phyloP scores from a whole-genome alignment of 2,888 invertebrate species.

The Chorisops tibialis region DNA sequence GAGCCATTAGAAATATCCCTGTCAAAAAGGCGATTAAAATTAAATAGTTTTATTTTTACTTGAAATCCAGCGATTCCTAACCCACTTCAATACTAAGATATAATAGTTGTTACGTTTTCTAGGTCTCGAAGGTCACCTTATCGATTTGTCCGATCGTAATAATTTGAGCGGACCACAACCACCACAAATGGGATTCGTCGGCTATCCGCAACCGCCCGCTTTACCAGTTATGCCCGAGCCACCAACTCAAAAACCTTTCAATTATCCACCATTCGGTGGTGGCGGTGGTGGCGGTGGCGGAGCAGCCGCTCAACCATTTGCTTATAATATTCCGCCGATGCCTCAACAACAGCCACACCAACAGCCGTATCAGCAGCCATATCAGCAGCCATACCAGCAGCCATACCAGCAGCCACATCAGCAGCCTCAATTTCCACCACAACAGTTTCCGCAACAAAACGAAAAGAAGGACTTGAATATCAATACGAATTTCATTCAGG shows the following conservation, averaged over 20 bases:
- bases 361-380: not conserved
- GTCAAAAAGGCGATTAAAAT: no score
- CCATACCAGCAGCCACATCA: slow-evolving; percentile 36
- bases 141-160: slow-evolving; percentile 63
- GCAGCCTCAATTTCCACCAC: slow-evolving; percentile 36
- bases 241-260: slow-evolving; percentile 60
- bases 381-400: slow-evolving; percentile 37
- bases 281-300: slow-evolving; percentile 50
- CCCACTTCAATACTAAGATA: no score
- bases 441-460: slow-evolving; percentile 40
- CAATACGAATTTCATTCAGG: slow-evolving; percentile 57
- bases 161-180: slow-evolving; percentile 59
- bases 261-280: slow-evolving; percentile 57
- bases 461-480: slow-evolving; percentile 65
- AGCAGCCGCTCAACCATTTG: slow-evolving; percentile 46
- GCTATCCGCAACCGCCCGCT: slow-evolving; percentile 69
- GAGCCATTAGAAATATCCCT: no score
- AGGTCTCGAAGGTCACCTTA: slow-evolving; percentile 65
- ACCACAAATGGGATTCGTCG: slow-evolving; percentile 76
- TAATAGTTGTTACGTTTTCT: no score
- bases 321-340: slow-evolving; percentile 66
- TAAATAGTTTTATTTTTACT: no score
- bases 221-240: slow-evolving; percentile 59
- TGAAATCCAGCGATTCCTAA: no score
- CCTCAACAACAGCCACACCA: slow-evolving; percentile 43